Conservation (phyloP, 2,888 invertebrate genomes). For the Linnaemya vulpina region DNA sequence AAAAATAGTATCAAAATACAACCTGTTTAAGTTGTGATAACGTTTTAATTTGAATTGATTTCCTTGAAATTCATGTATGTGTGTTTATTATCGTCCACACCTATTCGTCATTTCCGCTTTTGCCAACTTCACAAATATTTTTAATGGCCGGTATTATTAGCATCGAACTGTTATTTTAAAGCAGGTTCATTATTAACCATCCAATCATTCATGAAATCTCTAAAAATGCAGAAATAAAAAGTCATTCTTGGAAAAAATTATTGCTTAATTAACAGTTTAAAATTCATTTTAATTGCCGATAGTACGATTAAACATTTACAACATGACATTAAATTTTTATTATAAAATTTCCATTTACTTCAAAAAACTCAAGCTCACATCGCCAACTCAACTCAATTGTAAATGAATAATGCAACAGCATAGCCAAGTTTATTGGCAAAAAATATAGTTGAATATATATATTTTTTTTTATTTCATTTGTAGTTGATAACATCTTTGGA, state of each 20-base stretch:
- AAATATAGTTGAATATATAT: conserved; percentile 27
- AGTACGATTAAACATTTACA: conserved; percentile 67
- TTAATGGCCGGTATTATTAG: conserved; percentile 23
- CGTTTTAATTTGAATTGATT: conserved; percentile 6
- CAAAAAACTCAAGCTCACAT: conserved; percentile 21
- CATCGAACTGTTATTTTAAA: conserved; percentile 45
- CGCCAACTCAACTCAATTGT: conserved; percentile 38
- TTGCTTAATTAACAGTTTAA: conserved; percentile 72
- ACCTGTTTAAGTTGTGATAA: conserved; percentile 38
- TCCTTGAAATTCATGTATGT: conserved; percentile 42
- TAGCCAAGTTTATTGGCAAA: conserved; percentile 40
- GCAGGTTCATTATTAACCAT: conserved; percentile 65
- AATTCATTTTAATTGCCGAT: conserved; percentile 72
- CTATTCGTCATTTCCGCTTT: conserved; percentile 47
- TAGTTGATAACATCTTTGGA: conserved; percentile 69
- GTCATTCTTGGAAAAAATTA: conserved; percentile 56
- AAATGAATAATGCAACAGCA: conserved; percentile 36
- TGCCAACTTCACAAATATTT: neutral
- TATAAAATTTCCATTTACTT: conserved; percentile 52
- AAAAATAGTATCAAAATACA: conserved; percentile 7
- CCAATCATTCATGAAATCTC: conserved; percentile 53
- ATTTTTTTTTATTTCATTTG: conserved; percentile 65
- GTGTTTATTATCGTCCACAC: conserved; percentile 21
- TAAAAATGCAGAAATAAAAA: conserved; percentile 12
- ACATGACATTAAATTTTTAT: conserved; percentile 70